Base-by-base conservation (phyloP, 2,888 invertebrate genomes). In the Drosophila crucigera region DNA sequence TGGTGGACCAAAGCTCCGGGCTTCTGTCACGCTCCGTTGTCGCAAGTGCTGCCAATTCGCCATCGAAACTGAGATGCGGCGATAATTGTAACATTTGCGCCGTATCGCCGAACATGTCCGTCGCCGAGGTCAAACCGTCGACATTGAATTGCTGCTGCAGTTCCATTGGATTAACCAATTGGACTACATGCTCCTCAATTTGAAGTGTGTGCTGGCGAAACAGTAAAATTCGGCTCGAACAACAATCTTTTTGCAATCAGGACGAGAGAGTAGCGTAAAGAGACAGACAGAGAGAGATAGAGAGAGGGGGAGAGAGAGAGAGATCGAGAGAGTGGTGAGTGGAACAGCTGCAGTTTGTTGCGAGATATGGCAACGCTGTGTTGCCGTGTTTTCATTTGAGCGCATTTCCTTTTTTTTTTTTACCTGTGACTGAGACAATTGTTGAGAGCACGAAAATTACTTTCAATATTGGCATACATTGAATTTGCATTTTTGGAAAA, bases 371-470 rank as follows among this genome's bases (percentile, higher is more conserved):
- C 84, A 84, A 76, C 79, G 3, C 75, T 53, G 19, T 43, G 31
- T n/a, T 58, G 59, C 65, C 59, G 53, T 63, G 55, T 63, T 73
- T 56, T 74, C 78, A 59, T 66, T 50, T 33, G 7, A 50, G 30
- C 41, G 47, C 28, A 59, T 30, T 41, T 14, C 4, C 14, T 14
- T 35, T 33, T 25, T 25, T 1, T 84, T 83, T 28, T 28, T 85
- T 84, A 92, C 92, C 92, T 92, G 93, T 92, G 65, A 91, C 91
- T 71, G 80, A 71, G 89, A 92, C 92, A 91, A 93, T 92, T 92
- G 92, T 92, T 92, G 92, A 92, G 89, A 92, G 93, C 92, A 92
- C 84, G 88, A 92, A 92, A 83, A 92, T 91, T 92, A 92, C 87
- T 87, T 88, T 77, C 55, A 92, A 73, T 83, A 89, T 84, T 80